phyloP scores from a whole-genome alignment of 2,888 invertebrate genomes.

The Caenorhabditis virilis region DNA sequence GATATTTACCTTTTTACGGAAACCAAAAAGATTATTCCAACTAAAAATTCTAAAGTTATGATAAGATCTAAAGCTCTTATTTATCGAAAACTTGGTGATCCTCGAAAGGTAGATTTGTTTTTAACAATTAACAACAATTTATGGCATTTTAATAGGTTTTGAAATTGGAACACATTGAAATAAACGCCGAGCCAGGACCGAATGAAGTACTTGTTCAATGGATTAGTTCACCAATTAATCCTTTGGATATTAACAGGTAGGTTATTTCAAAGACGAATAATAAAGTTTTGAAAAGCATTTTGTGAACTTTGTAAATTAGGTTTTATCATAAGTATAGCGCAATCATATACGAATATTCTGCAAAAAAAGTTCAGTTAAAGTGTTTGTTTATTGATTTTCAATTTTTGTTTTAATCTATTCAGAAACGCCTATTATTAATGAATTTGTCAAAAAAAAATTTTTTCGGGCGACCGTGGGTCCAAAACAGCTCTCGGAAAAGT shows the following conservation, averaged over 20 bases:
- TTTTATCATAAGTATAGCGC: no score
- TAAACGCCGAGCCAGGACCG: constrained; percentile 23
- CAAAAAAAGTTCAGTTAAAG: no score
- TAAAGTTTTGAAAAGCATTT: constrained; percentile 1
- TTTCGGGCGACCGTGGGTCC: no score
- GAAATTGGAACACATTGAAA: constrained; percentile 29
- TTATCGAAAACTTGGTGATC: constrained; percentile 37
- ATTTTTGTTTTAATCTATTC: no score
- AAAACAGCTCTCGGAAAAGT: no score
- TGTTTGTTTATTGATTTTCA: no score
- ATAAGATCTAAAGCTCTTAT: constrained; percentile 29
- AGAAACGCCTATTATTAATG: no score
- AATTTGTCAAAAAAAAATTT: no score
- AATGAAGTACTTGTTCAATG: constrained; percentile 58
- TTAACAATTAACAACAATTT: background rate
- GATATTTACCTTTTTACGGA: no score
- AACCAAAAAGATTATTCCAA: no score
- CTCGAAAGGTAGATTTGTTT: constrained; percentile 11
- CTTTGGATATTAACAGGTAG: constrained; percentile 59
- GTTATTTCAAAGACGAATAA: background rate
- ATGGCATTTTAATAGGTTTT: constrained; percentile 38
- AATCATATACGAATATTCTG: no score
- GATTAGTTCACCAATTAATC: constrained; percentile 65
- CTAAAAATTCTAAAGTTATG: no score
- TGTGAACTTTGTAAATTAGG: background rate